phyloP scores from a whole-genome alignment of 2,888 invertebrate species.

The Hedya salicella region DNA sequence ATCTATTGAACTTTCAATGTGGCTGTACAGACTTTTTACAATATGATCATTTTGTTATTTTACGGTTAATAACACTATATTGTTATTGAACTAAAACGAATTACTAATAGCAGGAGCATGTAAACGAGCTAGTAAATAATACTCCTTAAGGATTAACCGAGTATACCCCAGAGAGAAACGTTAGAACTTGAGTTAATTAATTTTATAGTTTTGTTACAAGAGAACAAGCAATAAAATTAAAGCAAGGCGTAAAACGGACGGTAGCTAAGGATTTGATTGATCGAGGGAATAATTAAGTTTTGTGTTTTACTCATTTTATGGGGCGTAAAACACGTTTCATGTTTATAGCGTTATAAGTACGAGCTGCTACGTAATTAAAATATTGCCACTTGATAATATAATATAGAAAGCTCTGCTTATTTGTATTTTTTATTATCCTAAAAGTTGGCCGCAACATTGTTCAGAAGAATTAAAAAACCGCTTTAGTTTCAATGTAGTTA shows the following conservation, averaged over 20 bases:
- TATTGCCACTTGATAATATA: slow-evolving; percentile 16
- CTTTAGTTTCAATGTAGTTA: too few species aligned
- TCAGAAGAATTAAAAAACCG: too few species aligned
- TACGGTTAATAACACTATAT: too few species aligned
- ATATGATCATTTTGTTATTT: too few species aligned
- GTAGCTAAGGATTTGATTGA: slow-evolving; percentile 39
- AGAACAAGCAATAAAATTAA: slow-evolving; percentile 37
- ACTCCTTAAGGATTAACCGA: slow-evolving; percentile 3
- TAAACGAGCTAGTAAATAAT: neutral
- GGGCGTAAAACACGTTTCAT: slow-evolving; percentile 33
- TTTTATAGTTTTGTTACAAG: slow-evolving; percentile 38
- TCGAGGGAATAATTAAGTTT: slow-evolving; percentile 39
- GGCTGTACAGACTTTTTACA: too few species aligned
- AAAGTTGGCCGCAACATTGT: too few species aligned
- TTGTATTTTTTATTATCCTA: too few species aligned
- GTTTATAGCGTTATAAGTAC: slow-evolving; percentile 25
- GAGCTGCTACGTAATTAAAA: slow-evolving; percentile 28
- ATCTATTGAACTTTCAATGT: too few species aligned
- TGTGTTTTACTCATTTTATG: slow-evolving; percentile 32
- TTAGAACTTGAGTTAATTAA: slow-evolving; percentile 30
- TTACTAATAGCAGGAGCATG: too few species aligned
- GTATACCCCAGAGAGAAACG: slow-evolving; percentile 12
- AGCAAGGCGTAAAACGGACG: slow-evolving; percentile 31
- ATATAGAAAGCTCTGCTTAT: neutral
- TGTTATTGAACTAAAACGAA: too few species aligned